Evolutionary conservation across 2,113 vertebrate species (phyloP), one percentile per base, ranked within the genome.

Genomic region (Aegotheles bennettii): DNA sequence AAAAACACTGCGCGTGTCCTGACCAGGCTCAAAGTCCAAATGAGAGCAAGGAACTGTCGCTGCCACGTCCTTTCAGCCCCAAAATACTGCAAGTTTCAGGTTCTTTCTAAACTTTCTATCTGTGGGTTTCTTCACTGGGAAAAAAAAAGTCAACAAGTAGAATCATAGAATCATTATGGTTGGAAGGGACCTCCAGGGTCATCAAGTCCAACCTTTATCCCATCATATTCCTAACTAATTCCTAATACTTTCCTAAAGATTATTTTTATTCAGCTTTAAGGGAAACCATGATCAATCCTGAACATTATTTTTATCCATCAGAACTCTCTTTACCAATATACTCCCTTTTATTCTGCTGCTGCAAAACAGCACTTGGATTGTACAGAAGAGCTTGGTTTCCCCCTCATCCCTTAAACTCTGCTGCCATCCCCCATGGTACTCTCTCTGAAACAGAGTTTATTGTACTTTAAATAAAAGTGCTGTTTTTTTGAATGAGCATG

Each of bases 381-480:
- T 3, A 54, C 6, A 54, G 3, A 51, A 2, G 33, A 45, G 5
- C 5, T 1, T 24, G n/a, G 1, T 7, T 57, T 28, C 15, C 21
- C 13, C 26, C 36, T 47, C 20, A 26, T 7, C 8, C 35, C 47
- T 14, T 11, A 48, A 35, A 5, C 8, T 7, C 47, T 43, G 14
- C 3, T 63, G 53, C 16, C 71, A 60, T 3, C 18, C 26, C 13
- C 8, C 29, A 35, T 3, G 25, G 12, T 8, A 13, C 7, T 47
- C 35, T 13, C 38, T n/a, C 42, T 26, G 25, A 28, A 61, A 50
- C 7, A 60, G 38, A 71, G 20, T 42, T 82, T 18, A 56, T 9
- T 3, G 2, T 10, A 38, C 20, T 82, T 54, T 3, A 56, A 64
- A 24, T 11, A 64, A 68, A 12, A 2, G 3, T 29, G 20, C 18